Base-by-base conservation (phyloP, 2,888 invertebrate species). In the Megastigmus dorsalis region DNA sequence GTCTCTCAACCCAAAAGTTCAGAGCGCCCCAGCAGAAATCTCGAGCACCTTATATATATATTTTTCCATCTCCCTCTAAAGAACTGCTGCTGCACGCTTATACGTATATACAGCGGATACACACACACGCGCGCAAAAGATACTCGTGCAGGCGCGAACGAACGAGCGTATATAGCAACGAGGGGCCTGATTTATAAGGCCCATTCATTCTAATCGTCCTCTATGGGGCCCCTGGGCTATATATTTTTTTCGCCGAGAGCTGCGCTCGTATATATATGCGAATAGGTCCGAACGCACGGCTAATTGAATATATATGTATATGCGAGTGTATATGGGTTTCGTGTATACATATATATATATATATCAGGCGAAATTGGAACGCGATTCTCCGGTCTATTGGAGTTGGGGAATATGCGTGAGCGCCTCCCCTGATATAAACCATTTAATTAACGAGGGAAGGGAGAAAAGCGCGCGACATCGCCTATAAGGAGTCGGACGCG, bases 131-230 rank as follows among this genome's bases (percentile, higher is more conserved):
- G n/a, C n/a, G n/a, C n/a, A n/a, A n/a, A n/a, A n/a, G n/a, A n/a
- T n/a, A n/a, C n/a, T n/a, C n/a, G n/a, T n/a, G n/a, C n/a, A n/a
- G 30, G 52, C 59, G 38, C 50, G 30, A 23, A 33, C 9, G 48
- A 50, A 45, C 48, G n/a, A 28, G 15, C 26, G 6, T 38, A 33
- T 55, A 52, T 30, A 65, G 59, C 69, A 67, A 75, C 48, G 75
- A 78, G 76, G 78, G 76, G 57, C 70, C 79, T 81, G 80, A 81
- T 80, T 81, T 81, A 81, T 80, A 59, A 69, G 45, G 62, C 77
- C 79, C 80, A 80, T 81, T 78, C 80, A 79, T 82, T 79, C 80
- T 82, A 80, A 81, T 80, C 80, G 79, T 77, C 77, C 74, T n/a
- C n/a, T n/a, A n/a, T n/a, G 74, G 75, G 75, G 76, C 77, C n/a